Percentiles rank a stretch among this genome's conserved stretches.
Conservation (phyloP, 2,113 vertebrate genomes). For the Phylloscopus trochilus region DNA sequence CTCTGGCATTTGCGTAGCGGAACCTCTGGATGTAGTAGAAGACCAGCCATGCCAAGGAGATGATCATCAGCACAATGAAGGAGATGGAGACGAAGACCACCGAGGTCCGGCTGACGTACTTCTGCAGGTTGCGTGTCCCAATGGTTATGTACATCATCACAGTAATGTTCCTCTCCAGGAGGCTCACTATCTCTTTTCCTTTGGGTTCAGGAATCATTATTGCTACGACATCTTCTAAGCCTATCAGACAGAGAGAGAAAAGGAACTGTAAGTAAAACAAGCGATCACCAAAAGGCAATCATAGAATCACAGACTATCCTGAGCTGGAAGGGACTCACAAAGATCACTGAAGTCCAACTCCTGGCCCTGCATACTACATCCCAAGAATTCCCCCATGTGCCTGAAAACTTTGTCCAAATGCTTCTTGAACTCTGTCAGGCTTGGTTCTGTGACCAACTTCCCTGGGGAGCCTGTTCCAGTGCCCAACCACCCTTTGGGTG, state of each 20-base stretch:
- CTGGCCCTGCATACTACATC: not conserved
- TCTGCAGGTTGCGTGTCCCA: slow-evolving; percentile 96
- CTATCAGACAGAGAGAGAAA: slow-evolving; percentile 60
- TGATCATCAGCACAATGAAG: slow-evolving; percentile 99
- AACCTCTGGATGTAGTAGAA: slow-evolving; percentile 99
- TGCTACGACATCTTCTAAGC: slow-evolving; percentile 89
- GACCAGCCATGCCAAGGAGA: slow-evolving; percentile 96
- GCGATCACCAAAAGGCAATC: not conserved
- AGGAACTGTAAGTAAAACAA: not conserved
- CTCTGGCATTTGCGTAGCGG: slow-evolving; percentile 93
- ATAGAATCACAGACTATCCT: not conserved
- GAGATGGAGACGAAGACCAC: slow-evolving; percentile 99
- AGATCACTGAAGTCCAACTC: not conserved
- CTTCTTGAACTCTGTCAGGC: not conserved
- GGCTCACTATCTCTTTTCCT: slow-evolving; percentile 87
- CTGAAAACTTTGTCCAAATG: not conserved
- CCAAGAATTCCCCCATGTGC: not conserved
- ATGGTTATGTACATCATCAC: slow-evolving; percentile 92
- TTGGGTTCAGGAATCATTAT: slow-evolving; percentile 97
- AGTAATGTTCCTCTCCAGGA: slow-evolving; percentile 85
- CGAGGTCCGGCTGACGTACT: slow-evolving; percentile 96
- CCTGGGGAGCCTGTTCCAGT: not conserved
- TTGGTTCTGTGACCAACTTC: not conserved
- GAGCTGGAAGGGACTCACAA: not conserved
- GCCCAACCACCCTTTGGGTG: not conserved